Evolutionary conservation across 2,113 vertebrate species (phyloP), one percentile per base, ranked within the genome.

Genomic region (Dicaeum eximium): DNA sequence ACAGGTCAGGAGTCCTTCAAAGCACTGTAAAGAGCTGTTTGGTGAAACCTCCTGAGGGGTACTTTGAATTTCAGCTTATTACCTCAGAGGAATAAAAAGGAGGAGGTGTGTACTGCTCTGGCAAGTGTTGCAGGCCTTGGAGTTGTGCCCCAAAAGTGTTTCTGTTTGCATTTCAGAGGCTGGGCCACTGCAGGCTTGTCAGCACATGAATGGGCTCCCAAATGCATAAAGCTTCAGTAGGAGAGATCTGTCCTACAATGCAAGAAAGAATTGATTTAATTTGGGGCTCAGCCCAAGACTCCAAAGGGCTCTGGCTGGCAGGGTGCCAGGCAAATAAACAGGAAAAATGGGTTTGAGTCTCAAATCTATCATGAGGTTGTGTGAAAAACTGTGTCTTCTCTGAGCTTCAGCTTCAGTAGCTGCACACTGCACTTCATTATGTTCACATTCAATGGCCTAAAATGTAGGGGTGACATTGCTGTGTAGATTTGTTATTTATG

Each of bases 121-220:
- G 57, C 23, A 84, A 84, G 37, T n/a, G 35, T 61, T 69, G 19
- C 2, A 3, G 35, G 69, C 33, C n/a, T 64, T 86, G 73, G 73
- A 80, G 23, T 23, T 69, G 65, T 60, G 65, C 77, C 61, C 37
- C 18, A 62, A 28, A 66, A 83, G 11, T 30, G 13, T 74, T 91
- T 51, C 35, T 86, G 23, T 78, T 79, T 80, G n/a, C 62, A 47
- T 44, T 79, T 86, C 74, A 65, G 79, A 50, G 53, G 35, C 50
- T 86, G 88, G 45, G 80, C 88, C 21, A 8, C 30, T 66, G 67
- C 35, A 73, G 71, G 23, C 93, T 91, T 92, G 92, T 83, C 85
- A 80, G 60, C 35, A 74, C 85, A 90, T 0, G 70, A 90, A 64
- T 28, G 21, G 44, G 17, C 30, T 89, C 47, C 18, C 62, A 47